Base-by-base conservation (phyloP, 2,797 vertebrate species). In the Urophycis tenuis region DNA sequence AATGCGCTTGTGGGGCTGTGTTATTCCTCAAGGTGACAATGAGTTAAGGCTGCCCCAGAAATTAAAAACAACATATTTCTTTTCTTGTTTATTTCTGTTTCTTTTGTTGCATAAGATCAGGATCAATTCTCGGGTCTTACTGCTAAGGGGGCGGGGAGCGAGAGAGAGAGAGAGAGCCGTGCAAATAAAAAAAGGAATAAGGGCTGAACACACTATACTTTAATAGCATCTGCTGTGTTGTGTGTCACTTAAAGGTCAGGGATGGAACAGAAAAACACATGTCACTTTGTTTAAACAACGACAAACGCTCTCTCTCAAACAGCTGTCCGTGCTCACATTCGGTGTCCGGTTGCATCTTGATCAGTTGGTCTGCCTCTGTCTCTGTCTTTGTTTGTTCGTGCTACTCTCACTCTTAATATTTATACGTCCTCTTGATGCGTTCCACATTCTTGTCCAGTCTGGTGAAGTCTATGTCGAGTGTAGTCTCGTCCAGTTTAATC, bases 1-100 rank as follows among this genome's bases (percentile, higher is more conserved):
- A 90, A 85, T 91, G 85, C 53, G 1, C 81, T 87, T 73, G 84
- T 88, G 85, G 79, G 79, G 75, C 81, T 86, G 82, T 77, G 78
- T 88, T 87, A 84, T 88, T 87, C 87, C 86, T 91, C 88, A 90
- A 91, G 87, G 88, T 91, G 89, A 88, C 87, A 80, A 79, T 81
- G 83, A 84, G 85, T 87, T 89, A 82, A 82, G 81, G 77, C 77
- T 84, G 85, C 78, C 85, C 86, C 60, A 87, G 82, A 89, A 90
- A 90, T 89, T 81, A 88, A 82, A 85, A 89, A 82, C 76, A 87
- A 84, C 77, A 84, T 81, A 81, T 64, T 85, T 87, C 34, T 85
- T 72, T 72, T 39, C 25, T 64, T 67, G n/a, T 33, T 25, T 73
- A 29, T 84, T 85, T 53, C 34, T 53, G 82, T 45, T 85, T 87